Evolutionary conservation across 1,140 invertebrate genomes (phyloP).

Genomic region (Drosophila micromelanica): DNA sequence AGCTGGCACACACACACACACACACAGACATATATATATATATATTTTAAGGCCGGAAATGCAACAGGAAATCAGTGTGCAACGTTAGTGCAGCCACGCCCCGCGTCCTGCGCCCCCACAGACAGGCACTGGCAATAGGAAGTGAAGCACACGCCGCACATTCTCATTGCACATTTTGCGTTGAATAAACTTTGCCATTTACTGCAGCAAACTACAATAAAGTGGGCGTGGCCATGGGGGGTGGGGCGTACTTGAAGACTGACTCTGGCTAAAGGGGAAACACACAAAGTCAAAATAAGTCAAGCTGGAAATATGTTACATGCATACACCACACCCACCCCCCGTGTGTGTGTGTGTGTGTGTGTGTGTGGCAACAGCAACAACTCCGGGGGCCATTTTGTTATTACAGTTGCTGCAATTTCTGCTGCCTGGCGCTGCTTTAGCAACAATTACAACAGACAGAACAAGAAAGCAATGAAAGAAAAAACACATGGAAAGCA

Average conservation of each 20-base stretch:
- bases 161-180: constrained; percentile 75
- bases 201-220: constrained; percentile 39
- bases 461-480: constrained; percentile 7
- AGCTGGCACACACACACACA: background rate
- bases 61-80: constrained; percentile 78
- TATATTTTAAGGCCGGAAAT: constrained; percentile 44
- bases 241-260: background rate
- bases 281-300: constrained; percentile 75
- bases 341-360: constrained; percentile 9
- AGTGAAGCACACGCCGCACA: constrained; percentile 43
- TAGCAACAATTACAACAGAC: constrained; percentile 69
- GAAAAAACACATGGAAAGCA: background rate
- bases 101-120: constrained; percentile 6
- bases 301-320: constrained; percentile 72
- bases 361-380: constrained; percentile 47
- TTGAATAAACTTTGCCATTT: constrained; percentile 75
- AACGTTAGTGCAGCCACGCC: constrained; percentile 45
- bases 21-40: background rate
- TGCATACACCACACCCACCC: background rate
- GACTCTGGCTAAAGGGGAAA: constrained; percentile 16
- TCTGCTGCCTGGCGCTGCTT: constrained; percentile 66
- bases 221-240: constrained; percentile 15
- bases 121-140: constrained; percentile 3
- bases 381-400: constrained; percentile 75
- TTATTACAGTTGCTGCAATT: constrained; percentile 80